Evolutionary conservation across 2,888 invertebrate species (phyloP).

Genomic region (Apodemia mormo): DNA sequence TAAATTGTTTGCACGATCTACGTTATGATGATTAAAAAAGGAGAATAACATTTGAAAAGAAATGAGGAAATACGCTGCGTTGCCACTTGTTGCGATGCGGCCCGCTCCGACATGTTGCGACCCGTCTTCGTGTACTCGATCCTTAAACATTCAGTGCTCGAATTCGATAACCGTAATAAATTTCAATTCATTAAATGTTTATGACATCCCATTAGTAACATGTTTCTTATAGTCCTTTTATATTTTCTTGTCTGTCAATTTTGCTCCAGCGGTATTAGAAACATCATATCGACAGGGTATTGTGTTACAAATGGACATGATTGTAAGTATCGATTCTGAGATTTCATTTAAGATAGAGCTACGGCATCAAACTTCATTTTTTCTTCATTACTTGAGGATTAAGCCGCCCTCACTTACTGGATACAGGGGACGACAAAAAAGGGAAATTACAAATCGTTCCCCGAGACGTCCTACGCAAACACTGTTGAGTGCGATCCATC

Average conservation of each 20-base stretch:
- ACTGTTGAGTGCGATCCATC: slow-evolving; percentile 32
- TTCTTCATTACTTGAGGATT: slow-evolving; percentile 29
- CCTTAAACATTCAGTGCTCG: too few relatives aligned
- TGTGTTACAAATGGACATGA: background rate
- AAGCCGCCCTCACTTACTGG: slow-evolving; percentile 23
- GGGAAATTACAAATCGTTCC: slow-evolving; percentile 33
- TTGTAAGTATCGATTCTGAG: background rate
- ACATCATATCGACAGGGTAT: background rate
- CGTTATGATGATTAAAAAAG: too few relatives aligned
- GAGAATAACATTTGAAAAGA: too few relatives aligned
- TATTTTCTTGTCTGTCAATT: background rate
- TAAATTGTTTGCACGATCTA: too few relatives aligned
- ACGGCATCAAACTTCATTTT: background rate
- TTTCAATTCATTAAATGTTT: too few relatives aligned
- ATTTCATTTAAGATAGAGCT: background rate
- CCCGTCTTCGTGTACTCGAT: too few relatives aligned
- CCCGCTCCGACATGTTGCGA: too few relatives aligned
- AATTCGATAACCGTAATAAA: too few relatives aligned
- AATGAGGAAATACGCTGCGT: too few relatives aligned
- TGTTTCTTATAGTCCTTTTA: background rate
- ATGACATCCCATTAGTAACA: background rate
- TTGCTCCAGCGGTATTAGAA: background rate
- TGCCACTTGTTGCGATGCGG: too few relatives aligned
- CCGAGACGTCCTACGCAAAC: slow-evolving; percentile 37
- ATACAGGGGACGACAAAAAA: slow-evolving; percentile 31